Evolutionary conservation across 1,140 invertebrate genomes (phyloP).

Genomic region (Pogonomyrmex californicus): DNA sequence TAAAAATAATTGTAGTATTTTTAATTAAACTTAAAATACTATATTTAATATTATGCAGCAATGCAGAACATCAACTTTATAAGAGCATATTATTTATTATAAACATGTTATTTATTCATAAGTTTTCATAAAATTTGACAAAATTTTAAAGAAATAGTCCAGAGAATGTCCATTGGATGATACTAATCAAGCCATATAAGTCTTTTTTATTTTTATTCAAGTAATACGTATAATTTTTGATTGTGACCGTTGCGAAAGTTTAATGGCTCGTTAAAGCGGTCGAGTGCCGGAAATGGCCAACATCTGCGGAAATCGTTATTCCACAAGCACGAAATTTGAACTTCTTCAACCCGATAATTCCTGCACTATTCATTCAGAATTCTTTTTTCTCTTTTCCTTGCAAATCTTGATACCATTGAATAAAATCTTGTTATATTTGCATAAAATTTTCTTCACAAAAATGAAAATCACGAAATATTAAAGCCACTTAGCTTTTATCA

Average conservation of each 20-base stretch:
- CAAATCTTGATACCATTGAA: not conserved
- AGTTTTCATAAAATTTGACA: not conserved
- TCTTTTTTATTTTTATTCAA: conserved; percentile 16
- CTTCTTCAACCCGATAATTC: conserved; percentile 29
- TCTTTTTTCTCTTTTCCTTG: not conserved
- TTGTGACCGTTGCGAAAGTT: conserved; percentile 39
- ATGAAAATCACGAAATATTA: not conserved
- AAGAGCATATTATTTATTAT: not conserved
- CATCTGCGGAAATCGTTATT: conserved; percentile 66
- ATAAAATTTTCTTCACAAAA: conserved; percentile 29
- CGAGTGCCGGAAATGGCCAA: conserved; percentile 60
- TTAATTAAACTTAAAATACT: not conserved
- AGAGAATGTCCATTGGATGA: not conserved
- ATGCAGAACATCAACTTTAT: conserved; percentile 3
- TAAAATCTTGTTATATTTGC: not conserved
- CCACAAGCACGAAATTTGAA: conserved; percentile 47
- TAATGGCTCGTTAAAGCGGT: conserved; percentile 62
- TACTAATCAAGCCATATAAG: conserved; percentile 4
- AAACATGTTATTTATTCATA: not conserved
- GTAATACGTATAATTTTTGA: conserved; percentile 3
- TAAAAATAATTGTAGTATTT: not conserved
- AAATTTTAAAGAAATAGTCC: conserved; percentile 13
- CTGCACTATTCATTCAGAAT: not conserved
- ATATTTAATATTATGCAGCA: conserved; percentile 7
- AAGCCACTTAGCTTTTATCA: not conserved